Evolutionary conservation across 1,140 invertebrate genomes (phyloP), one percentile per base, ranked within the genome.

Genomic region (Drosophila bipectinata): DNA sequence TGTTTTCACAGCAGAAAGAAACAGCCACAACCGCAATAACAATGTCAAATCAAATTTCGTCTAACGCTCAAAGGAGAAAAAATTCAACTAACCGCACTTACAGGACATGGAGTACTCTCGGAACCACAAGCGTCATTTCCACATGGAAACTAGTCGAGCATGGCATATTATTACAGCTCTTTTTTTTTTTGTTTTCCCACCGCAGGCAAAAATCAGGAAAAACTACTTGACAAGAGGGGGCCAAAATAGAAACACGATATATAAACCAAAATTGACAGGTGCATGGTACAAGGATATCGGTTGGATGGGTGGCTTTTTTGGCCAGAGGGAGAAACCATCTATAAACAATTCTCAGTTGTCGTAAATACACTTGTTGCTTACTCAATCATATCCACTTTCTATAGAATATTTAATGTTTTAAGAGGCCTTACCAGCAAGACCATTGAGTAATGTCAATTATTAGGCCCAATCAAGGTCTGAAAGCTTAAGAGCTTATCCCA

Each of bases 161-260:
- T 73, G 61, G 69, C 77, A 64, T 62, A 77, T 73, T 71, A 77
- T 64, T 77, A 64, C 53, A 66, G 10, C 10, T 37, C 34, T 12
- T 4, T 10, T 10, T 18, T 18, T 80, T 63, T 64, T 47, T 77
- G 58, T 76, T 75, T 75, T 51, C 12, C 14, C 57, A 10, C 45
- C 62, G 53, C 14, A n/a, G 45, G 67, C 30, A 14, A 48, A 60
- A 67, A 37, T 30, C 45, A 66, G 45, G 53, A 12, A 9, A 72
- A 58, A 68, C 59, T 77, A 72, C 56, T 72, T 45, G 49, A 24
- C 41, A 6, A 1, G 51, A 9, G 30, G 41, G 28, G 26, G 28
- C 28, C 14, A 45, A 12, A 14, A 63, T 18, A 49, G 24, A 62
- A 63, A 26, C 30, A 39, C 12, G 72, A 53, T 47, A 48, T 37